A percentile compares a stretch with the other conserved stretches of the same genome.
These are phyloP conservation scores for Argentina silus DNA, from an alignment of 2,797 vertebrate genomes.

Conservation along the genomic window DNA sequence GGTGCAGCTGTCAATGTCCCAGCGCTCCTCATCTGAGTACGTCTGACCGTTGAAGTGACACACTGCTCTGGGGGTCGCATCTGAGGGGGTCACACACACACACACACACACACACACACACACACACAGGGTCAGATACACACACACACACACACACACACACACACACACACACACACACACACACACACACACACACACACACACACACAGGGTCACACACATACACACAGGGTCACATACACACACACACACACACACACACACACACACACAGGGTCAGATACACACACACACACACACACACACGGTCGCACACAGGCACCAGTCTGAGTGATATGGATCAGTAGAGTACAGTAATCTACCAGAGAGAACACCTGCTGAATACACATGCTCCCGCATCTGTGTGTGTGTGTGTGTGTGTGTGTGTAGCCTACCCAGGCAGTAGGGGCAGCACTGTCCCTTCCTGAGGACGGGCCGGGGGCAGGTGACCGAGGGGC, in stretches of 20 bases:
- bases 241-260: neutral
- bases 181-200: neutral
- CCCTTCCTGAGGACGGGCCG: constrained; percentile 87
- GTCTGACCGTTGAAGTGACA: constrained; percentile 88
- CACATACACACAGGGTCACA: neutral
- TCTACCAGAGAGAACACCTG: too few species aligned
- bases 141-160: neutral
- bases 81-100: constrained; percentile 56
- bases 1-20: constrained; percentile 92
- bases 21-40: constrained; percentile 87
- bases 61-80: constrained; percentile 80
- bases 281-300: neutral
- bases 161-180: neutral
- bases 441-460: constrained; percentile 90
- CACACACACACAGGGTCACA: neutral
- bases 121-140: neutral
- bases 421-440: constrained; percentile 75
- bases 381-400: too few species aligned
- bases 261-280: neutral
- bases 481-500: constrained; percentile 84
- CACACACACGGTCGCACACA: neutral
- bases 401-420: neutral
- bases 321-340: neutral
- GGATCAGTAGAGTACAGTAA: too few species aligned
- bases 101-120: neutral